A percentile compares a stretch with the other conserved stretches of the same genome.
Evolutionary conservation across 2,113 vertebrate genomes (phyloP).

Genomic region (Chaetodon auriga): DNA sequence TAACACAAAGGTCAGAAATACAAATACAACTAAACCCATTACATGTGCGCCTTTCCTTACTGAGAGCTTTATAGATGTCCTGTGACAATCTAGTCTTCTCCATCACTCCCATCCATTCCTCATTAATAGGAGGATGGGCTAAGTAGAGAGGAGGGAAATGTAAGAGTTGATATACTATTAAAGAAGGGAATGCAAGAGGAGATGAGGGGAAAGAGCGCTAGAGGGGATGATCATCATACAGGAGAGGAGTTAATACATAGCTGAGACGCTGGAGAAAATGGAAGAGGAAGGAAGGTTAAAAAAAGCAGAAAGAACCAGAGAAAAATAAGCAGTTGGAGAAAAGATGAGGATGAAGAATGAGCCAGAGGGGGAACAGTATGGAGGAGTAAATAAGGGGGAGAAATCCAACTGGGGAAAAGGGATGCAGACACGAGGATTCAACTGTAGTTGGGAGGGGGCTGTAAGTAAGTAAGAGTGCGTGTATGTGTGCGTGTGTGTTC

Average conservation of each 20-base stretch:
- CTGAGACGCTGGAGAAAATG: constrained; percentile 43
- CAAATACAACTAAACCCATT: neutral
- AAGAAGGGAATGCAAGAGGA: constrained; percentile 48
- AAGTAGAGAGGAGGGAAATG: constrained; percentile 44
- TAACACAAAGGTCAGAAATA: neutral
- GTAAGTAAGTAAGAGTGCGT: constrained; percentile 25
- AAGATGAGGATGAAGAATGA: constrained; percentile 61
- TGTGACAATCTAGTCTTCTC: constrained; percentile 3
- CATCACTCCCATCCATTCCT: neutral
- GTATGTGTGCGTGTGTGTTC: constrained; percentile 14
- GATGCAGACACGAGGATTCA: constrained; percentile 64
- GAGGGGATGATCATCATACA: constrained; percentile 62
- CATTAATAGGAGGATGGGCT: constrained; percentile 49
- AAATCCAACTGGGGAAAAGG: constrained; percentile 67
- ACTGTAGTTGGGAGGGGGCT: constrained; percentile 42
- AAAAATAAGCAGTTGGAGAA: constrained; percentile 61
- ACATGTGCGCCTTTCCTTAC: neutral
- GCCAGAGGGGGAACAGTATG: constrained; percentile 63
- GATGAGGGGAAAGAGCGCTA: constrained; percentile 47
- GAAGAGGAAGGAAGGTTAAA: constrained; percentile 6
- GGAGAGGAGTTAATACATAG: constrained; percentile 53
- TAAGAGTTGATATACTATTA: constrained; percentile 62
- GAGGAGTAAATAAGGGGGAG: constrained; percentile 69
- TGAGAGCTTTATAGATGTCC: neutral
- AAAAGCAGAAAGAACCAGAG: constrained; percentile 27